Evolutionary conservation across 1,140 invertebrate species (phyloP).

Genomic region (Branchinecta lindahli): DNA sequence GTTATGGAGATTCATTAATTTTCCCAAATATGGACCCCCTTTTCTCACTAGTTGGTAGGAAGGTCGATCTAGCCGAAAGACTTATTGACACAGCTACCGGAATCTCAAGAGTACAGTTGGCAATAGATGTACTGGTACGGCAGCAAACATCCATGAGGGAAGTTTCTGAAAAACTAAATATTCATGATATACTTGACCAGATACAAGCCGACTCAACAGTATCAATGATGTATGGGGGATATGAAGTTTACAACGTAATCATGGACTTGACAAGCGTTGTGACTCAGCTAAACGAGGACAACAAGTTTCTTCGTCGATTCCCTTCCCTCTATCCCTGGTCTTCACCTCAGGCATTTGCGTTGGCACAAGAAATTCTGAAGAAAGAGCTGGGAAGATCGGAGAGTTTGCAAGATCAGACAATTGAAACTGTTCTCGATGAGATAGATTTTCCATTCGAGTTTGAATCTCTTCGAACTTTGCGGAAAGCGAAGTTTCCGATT

Average conservation of each 20-base stretch:
- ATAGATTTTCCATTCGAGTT: constrained; percentile 1
- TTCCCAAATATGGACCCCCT: neutral
- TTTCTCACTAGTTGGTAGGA: neutral
- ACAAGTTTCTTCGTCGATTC: neutral
- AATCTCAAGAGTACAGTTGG: neutral
- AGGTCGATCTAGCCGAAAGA: neutral
- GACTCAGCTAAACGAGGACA: neutral
- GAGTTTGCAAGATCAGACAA: neutral
- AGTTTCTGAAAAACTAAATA: neutral
- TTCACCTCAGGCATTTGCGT: neutral
- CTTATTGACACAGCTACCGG: neutral
- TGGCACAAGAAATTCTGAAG: neutral
- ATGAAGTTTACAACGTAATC: neutral
- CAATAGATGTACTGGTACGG: neutral
- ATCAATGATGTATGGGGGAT: neutral
- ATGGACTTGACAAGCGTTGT: neutral
- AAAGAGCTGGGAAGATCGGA: neutral
- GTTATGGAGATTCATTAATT: neutral
- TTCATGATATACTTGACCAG: neutral
- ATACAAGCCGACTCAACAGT: neutral
- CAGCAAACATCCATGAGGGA: neutral
- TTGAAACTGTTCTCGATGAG: neutral
- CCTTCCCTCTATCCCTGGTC: neutral
- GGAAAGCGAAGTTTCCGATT: neutral
- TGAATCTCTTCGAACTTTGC: neutral